Evolutionary conservation across 2,888 invertebrate species (phyloP), one percentile per base, ranked within the genome.

Genomic region (Stenotaenia linearis): DNA sequence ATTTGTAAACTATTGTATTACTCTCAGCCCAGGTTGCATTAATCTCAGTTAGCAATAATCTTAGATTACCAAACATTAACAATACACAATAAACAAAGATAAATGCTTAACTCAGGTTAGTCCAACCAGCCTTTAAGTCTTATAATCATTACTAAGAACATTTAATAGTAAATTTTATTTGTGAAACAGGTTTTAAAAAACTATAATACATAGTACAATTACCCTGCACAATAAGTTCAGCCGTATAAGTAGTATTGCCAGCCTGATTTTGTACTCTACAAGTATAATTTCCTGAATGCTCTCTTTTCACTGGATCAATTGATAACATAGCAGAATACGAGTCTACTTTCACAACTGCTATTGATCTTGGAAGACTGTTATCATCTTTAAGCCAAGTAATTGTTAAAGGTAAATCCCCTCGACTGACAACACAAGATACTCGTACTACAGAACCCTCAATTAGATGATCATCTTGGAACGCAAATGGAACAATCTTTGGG

Each of bases 401-500:
- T 6, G 50, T 56, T 15, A 78, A 35, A 9, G 78, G 78, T 18
- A 78, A n/a, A 37, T 78, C 78, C 61, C 78, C 78, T 15, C 78
- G 78, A 32, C 78, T 78, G 30, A 78, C 50, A 56, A 78, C 61
- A 78, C 78, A 78, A 30, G 78, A 56, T 2, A 78, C 78, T 28
- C 78, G 56, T 28, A 78, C 23, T n/a, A 78, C 18, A 30, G 28
- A 50, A n/a, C 78, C 78, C 30, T 56, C 78, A 23, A 78, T 32
- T 32, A 78, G 35, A n/a, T 50, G 28, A 28, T 61, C 78, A 28
- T 78, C 78, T 78, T 78, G 78, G 35, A 78, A 78, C n/a, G 32
- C 10, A 56, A 78, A 78, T 25, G 78, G 78, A 18, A 78, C 78
- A 32, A 78, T 78, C 61, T 78, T 78, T 56, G 78, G 78, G 28